Evolutionary conservation across 2,888 invertebrate genomes (phyloP).

Genomic region (Bugula neritina): DNA sequence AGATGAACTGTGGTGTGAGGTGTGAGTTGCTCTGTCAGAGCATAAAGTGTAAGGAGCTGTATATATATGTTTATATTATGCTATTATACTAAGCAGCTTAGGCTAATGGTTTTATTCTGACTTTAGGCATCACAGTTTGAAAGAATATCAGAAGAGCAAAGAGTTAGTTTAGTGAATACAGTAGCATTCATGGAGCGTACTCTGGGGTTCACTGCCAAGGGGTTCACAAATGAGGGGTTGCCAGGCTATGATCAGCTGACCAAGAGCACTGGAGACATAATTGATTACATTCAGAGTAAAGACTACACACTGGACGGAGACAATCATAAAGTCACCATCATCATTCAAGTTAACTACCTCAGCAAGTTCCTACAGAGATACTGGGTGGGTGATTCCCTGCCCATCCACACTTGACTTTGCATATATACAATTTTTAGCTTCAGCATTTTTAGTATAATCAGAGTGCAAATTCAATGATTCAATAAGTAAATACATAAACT

Average conservation of each 20-base stretch:
- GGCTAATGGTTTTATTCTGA: too few relatives aligned
- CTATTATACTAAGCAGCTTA: too few relatives aligned
- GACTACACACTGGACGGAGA: background rate
- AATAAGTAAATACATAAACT: too few relatives aligned
- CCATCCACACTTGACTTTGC: too few relatives aligned
- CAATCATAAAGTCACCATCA: slow-evolving; percentile 32
- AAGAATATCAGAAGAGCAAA: slow-evolving; percentile 36
- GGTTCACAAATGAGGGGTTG: too few relatives aligned
- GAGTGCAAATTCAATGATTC: too few relatives aligned
- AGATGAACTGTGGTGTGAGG: too few relatives aligned
- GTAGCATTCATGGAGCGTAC: slow-evolving; percentile 42
- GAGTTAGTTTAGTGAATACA: slow-evolving; percentile 39
- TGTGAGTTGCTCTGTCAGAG: too few relatives aligned
- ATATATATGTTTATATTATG: too few relatives aligned
- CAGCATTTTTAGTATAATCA: too few relatives aligned
- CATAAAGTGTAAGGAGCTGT: too few relatives aligned
- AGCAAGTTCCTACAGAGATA: slow-evolving; percentile 45
- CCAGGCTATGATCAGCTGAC: background rate
- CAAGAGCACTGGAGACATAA: background rate
- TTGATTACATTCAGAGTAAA: background rate
- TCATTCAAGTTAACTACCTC: slow-evolving; percentile 44
- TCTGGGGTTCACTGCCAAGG: slow-evolving; percentile 31
- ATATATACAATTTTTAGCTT: too few relatives aligned
- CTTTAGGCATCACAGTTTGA: slow-evolving; percentile 44
- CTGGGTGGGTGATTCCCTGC: slow-evolving; percentile 40